Conservation (phyloP, 1,140 invertebrate genomes). For the Uloborus diversus region DNA sequence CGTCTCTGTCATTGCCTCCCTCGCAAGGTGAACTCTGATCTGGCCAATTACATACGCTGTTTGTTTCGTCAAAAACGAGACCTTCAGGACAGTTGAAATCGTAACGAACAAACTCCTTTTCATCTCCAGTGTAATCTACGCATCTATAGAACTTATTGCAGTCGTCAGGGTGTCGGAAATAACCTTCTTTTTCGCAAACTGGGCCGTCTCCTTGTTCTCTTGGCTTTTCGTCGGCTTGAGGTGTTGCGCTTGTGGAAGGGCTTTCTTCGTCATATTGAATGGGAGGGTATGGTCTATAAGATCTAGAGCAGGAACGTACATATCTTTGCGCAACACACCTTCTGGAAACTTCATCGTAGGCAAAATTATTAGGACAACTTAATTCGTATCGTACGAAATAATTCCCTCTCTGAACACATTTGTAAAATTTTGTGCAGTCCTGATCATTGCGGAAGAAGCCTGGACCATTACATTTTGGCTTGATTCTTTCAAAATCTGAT, state of each 20-base stretch:
- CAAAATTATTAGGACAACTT: constrained; percentile 66
- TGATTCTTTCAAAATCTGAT: too few relatives aligned
- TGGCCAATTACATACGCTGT: constrained; percentile 61
- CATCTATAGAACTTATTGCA: constrained; percentile 70
- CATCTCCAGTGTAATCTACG: constrained; percentile 71
- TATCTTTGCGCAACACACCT: constrained; percentile 29
- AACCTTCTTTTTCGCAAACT: constrained; percentile 71
- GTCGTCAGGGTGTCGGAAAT: constrained; percentile 71
- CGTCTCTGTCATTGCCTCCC: background rate
- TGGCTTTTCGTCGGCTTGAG: background rate
- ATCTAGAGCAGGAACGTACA: background rate
- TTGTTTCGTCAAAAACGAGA: constrained; percentile 64
- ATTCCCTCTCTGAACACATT: constrained; percentile 64
- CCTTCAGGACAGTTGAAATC: constrained; percentile 72
- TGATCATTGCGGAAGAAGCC: constrained; percentile 58
- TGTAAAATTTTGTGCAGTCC: constrained; percentile 59
- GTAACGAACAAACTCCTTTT: constrained; percentile 68
- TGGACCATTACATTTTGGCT: constrained; percentile 22
- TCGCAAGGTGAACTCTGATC: constrained; percentile 39
- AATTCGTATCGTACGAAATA: constrained; percentile 36
- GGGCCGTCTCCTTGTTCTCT: background rate
- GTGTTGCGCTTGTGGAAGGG: background rate
- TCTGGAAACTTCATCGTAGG: constrained; percentile 25
- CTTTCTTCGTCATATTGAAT: constrained; percentile 27
- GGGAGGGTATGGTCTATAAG: background rate